A percentile compares a stretch with the other conserved stretches of the same genome.
Conservation (phyloP, 2,113 vertebrate species). For the Scomber japonicus region DNA sequence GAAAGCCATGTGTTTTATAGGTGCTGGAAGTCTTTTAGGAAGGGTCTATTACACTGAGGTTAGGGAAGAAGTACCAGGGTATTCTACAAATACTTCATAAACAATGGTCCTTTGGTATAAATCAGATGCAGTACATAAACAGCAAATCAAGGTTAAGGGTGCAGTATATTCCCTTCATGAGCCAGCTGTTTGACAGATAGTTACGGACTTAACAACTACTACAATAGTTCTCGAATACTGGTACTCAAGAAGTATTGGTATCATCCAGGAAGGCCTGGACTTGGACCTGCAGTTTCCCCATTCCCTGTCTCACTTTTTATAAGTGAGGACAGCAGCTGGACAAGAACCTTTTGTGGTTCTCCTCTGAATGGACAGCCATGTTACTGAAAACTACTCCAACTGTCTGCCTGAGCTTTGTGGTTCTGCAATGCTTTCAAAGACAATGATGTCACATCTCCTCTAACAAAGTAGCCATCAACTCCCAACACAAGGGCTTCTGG, state of each 20-base stretch:
- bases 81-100: not conserved
- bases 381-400: not conserved
- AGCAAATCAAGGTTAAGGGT: not conserved
- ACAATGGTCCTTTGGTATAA: not conserved
- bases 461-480: slow-evolving; percentile 36
- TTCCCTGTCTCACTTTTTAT: not conserved
- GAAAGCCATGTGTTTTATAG: not conserved
- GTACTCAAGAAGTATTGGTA: not conserved
- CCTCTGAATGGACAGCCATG: not conserved
- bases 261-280: not conserved
- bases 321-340: not conserved
- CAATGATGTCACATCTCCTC: slow-evolving; percentile 35
- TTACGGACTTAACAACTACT: not conserved
- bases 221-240: not conserved
- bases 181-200: not conserved
- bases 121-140: not conserved
- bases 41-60: not conserved
- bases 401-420: not conserved
- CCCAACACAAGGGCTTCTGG: slow-evolving; percentile 64
- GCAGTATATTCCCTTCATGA: not conserved
- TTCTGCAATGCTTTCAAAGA: not conserved
- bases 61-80: not conserved
- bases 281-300: not conserved
- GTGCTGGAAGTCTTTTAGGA: not conserved
- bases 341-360: not conserved